These are phyloP conservation scores for Charadrius vociferus DNA, from an alignment of 2,113 vertebrate species.

Conservation along the genomic window DNA sequence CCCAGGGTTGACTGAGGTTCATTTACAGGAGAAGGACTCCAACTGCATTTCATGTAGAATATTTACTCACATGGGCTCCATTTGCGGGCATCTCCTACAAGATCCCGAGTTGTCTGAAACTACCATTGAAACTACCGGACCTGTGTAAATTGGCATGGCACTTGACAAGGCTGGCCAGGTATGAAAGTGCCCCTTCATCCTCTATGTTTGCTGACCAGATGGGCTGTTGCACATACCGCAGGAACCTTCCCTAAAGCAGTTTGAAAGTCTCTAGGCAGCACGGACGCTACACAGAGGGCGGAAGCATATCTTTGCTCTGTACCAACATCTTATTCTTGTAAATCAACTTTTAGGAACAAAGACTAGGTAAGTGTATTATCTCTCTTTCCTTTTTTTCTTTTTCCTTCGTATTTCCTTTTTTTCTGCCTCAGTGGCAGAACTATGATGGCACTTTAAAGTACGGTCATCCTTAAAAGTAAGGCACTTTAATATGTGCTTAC, in stretches of 20 bases:
- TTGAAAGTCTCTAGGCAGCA: neutral
- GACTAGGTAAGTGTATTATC: neutral
- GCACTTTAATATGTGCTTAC: neutral
- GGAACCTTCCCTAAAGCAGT: neutral
- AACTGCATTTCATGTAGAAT: neutral
- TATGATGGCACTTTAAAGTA: neutral
- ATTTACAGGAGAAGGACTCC: neutral
- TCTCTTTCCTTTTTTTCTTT: neutral
- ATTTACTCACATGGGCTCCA: neutral
- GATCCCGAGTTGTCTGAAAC: neutral
- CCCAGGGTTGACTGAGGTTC: neutral
- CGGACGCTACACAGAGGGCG: neutral
- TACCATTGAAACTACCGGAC: neutral
- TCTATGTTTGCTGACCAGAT: fast-evolving
- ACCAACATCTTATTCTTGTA: neutral
- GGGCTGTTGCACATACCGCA: neutral
- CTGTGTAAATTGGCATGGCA: neutral
- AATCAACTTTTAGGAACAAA: neutral
- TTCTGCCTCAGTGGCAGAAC: neutral
- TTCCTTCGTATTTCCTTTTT: neutral
- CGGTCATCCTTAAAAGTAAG: neutral
- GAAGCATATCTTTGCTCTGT: neutral
- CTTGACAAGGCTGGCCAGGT: neutral
- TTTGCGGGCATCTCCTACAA: neutral
- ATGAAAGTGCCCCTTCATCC: neutral